Evolutionary conservation across 2,113 vertebrate genomes (phyloP), one percentile per base, ranked within the genome.

Genomic region (Geococcyx californianus): DNA sequence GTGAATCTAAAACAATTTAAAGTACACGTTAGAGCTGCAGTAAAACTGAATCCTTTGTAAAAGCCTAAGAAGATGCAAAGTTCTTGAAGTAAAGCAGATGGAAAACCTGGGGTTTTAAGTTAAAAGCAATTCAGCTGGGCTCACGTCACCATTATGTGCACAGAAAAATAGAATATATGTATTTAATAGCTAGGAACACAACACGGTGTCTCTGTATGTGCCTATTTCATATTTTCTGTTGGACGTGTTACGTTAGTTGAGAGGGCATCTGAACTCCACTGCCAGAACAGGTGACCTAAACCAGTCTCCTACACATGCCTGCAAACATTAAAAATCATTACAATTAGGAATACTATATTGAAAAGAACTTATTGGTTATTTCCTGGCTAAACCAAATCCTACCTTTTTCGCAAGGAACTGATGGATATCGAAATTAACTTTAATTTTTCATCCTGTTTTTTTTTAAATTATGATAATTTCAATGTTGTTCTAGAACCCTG

Each of bases 271-370:
- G 69, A 47, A 72, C 42, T 63, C 79, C 75, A 47, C 47, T n/a
- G 0, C 14, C 26, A 80, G 60, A 10, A 3, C 0, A 20, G 29
- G 6, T 42, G 20, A 75, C 8, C 10, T 3, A 17, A 66, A 62
- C 42, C 0, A 1, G 17, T 26, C 33, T 40, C 26, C 49, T 16
- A 5, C 3, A 2, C 12, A 3, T 11, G 11, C 31, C 58, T 47
- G 13, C 26, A 36, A 70, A 70, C 26, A 36, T 21, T 42, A 34
- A 40, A 70, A 75, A 20, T 33, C 23, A 25, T 51, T n/a, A 13
- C 6, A 9, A 17, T 18, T 38, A 16, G 12, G 13, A 42, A 3
- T 13, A 38, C 9, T 59, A 66, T 59, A 28, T 64, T 67, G 52
- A 34, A 45, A 67, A 68, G 25, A 10, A 40, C 16, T 62, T 78